Base-by-base conservation (phyloP, 2,797 vertebrate species). In the Periophthalmus magnuspinnatus region DNA sequence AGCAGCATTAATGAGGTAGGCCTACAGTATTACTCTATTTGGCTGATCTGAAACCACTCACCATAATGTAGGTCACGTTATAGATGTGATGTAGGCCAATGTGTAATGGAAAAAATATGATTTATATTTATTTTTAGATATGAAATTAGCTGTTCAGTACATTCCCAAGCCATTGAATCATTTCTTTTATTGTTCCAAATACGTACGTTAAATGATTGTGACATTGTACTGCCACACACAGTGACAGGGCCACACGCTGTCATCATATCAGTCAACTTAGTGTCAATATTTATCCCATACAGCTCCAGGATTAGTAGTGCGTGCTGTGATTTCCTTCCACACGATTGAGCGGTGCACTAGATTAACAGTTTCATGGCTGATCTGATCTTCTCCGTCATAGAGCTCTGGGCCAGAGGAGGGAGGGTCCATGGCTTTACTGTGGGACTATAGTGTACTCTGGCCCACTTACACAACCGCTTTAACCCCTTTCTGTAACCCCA, bases 331-430 rank as follows among this genome's bases (percentile, higher is more conserved):
- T 88, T 81, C 70, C 38, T 87, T 89, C 79, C 80, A 71, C 88
- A 83, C 79, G 68, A 90, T 85, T 91, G 81, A 92, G 81, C 85
- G 71, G 10, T 47, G 67, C 78, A 68, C 77, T 85, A 88, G 88
- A 90, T 89, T 89, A 90, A 92, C 81, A 11, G 79, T 86, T 88
- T 91, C 84, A 86, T 81, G 74, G 83, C 79, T 83, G 89, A 87
- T 87, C 83, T 83, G 81, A 82, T 83, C 79, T 76, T 81, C 76
- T 85, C 75, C 74, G 75, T 72, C 5, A 1, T 9, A 50, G 67
- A 65, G 71, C 65, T 68, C 68, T 57, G 54, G 70, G 59, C 19
- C 24, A 67, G 82, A 68, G 75, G 59, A 52, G 17, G 65, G 50
- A 24, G 22, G 52, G 16, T 28, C 36, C 38, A 19, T 7, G 16